A percentile compares a stretch with the other conserved stretches of the same genome.
Conservation (phyloP, 2,113 vertebrate genomes). For the Nothocercus nigrocapillus region DNA sequence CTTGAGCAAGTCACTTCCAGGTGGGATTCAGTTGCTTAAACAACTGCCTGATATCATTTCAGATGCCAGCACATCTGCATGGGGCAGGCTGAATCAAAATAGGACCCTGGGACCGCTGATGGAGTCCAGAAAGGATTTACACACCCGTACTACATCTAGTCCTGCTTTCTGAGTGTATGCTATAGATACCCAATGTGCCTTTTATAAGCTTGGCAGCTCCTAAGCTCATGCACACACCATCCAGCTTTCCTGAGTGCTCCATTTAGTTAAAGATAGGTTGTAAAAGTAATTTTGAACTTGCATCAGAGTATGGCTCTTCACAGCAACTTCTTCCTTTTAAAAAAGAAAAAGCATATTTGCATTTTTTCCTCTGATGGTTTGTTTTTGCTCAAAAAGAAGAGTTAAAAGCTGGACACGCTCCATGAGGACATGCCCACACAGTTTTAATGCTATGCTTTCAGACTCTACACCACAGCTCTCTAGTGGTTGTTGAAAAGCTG, state of each 20-base stretch:
- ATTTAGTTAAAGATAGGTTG: neutral
- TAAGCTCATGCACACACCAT: neutral
- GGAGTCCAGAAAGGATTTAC: neutral
- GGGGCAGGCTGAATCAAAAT: neutral
- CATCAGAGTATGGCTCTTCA: neutral
- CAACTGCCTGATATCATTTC: neutral
- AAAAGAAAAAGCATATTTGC: neutral
- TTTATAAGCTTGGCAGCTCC: neutral
- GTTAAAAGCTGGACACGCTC: neutral
- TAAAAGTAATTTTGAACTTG: neutral
- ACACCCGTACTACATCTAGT: neutral
- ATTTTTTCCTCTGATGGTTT: neutral
- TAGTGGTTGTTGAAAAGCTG: neutral
- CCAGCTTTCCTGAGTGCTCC: neutral
- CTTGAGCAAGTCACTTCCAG: neutral
- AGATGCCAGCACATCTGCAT: neutral
- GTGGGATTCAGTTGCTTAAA: conserved; percentile 28
- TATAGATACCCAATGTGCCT: neutral
- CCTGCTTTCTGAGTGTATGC: neutral
- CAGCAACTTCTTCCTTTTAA: neutral
- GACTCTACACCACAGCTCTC: neutral
- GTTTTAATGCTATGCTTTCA: neutral
- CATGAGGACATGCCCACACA: neutral
- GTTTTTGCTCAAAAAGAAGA: neutral
- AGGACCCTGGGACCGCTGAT: neutral